These are phyloP conservation scores for Cephus nigrinus DNA, from an alignment of 2,888 invertebrate genomes.

Conservation along the genomic window DNA sequence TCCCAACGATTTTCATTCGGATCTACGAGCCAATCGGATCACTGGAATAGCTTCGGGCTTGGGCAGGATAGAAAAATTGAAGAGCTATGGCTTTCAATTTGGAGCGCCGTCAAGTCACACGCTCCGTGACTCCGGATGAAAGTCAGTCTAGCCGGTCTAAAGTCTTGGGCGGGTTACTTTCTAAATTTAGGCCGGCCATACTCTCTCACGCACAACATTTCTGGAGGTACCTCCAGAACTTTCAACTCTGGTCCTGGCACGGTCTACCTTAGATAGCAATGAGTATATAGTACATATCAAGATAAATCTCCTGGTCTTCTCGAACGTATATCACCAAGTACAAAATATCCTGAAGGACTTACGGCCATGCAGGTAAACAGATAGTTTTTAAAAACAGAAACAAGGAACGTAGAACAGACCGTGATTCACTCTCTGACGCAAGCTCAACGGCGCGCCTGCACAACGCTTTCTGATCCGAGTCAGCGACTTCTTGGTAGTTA, in stretches of 20 bases:
- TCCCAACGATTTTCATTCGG: background rate
- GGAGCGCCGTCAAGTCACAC: slow-evolving; percentile 4
- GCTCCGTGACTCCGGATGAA: slow-evolving; percentile 25
- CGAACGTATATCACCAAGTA: background rate
- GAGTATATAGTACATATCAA: background rate
- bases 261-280: too few relatives aligned
- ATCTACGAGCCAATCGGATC: background rate
- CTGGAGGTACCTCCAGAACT: slow-evolving; percentile 20
- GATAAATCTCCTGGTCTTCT: background rate
- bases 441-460: slow-evolving; percentile 49
- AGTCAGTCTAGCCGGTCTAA: slow-evolving; percentile 39
- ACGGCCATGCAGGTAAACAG: background rate
- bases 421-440: slow-evolving; percentile 55
- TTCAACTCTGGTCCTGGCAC: background rate
- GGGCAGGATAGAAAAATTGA: background rate
- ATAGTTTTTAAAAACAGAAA: background rate
- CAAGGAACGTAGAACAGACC: slow-evolving; percentile 28
- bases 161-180: slow-evolving; percentile 47
- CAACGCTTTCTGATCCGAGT: slow-evolving; percentile 45
- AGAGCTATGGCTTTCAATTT: slow-evolving; percentile 1
- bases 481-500: slow-evolving; percentile 44
- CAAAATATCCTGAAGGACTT: background rate
- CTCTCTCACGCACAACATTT: slow-evolving; percentile 47
- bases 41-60: background rate
- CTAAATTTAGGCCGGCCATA: slow-evolving; percentile 53